These are phyloP conservation scores for Aselliscus stoliczkanus DNA, from an alignment of 2,797 vertebrate species.

Conservation along the genomic window DNA sequence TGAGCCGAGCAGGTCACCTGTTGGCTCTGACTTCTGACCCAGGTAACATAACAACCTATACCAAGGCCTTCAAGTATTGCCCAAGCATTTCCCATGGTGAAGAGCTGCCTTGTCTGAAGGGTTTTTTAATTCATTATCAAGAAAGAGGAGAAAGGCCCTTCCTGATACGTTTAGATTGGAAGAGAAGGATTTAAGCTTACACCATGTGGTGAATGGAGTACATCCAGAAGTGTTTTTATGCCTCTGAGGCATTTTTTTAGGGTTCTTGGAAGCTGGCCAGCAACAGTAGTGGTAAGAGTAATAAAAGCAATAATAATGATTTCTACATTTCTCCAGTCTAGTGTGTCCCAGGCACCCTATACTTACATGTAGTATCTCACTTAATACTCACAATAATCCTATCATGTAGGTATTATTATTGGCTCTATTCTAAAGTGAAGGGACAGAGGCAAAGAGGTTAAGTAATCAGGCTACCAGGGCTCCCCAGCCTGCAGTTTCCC, in stretches of 20 bases:
- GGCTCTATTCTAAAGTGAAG: background rate
- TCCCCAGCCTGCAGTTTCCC: background rate
- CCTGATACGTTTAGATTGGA: background rate
- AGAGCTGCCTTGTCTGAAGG: background rate
- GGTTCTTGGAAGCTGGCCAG: background rate
- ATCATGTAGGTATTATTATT: background rate
- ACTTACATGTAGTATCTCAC: background rate
- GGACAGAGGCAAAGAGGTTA: background rate
- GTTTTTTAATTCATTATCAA: background rate
- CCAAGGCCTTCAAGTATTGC: background rate
- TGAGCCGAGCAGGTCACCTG: background rate
- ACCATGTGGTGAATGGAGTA: background rate
- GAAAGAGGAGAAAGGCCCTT: background rate
- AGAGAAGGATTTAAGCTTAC: background rate
- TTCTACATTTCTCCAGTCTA: background rate
- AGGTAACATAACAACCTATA: background rate
- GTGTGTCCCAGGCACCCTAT: background rate
- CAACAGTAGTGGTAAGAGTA: background rate
- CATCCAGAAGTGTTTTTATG: background rate
- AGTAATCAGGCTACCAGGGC: background rate
- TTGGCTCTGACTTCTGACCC: background rate
- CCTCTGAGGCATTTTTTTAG: background rate
- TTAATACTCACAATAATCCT: background rate
- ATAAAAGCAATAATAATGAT: background rate
- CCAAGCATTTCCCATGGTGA: background rate